Conservation (phyloP, 2,797 vertebrate species). For the Echeneis naucrates region DNA sequence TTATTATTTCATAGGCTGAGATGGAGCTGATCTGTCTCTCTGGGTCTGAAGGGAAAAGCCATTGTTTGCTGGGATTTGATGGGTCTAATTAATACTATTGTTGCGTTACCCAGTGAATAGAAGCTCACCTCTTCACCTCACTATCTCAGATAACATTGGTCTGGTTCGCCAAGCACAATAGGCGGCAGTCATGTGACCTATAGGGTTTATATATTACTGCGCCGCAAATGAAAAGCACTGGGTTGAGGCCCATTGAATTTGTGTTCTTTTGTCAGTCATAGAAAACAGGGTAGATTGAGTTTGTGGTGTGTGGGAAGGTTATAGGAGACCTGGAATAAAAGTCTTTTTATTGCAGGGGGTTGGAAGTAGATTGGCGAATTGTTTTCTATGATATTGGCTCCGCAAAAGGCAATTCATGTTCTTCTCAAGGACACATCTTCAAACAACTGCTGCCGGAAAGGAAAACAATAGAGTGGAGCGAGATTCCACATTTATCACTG, state of each 20-base stretch:
- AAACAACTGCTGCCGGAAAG: slow-evolving; percentile 66
- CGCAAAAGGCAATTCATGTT: slow-evolving; percentile 74
- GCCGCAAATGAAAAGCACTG: slow-evolving; percentile 67
- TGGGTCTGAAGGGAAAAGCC: slow-evolving; percentile 36
- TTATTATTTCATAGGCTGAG: slow-evolving; percentile 6
- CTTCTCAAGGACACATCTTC: slow-evolving; percentile 77
- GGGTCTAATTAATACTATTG: slow-evolving; percentile 72
- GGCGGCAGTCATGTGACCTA: slow-evolving; percentile 65
- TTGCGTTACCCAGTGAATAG: slow-evolving; percentile 63
- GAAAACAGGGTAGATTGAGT: slow-evolving; percentile 81
- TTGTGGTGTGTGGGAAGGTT: slow-evolving; percentile 77
- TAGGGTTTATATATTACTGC: slow-evolving; percentile 70
- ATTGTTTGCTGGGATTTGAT: slow-evolving; percentile 56
- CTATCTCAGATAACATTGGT: slow-evolving; percentile 67
- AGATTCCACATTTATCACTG: slow-evolving; percentile 56
- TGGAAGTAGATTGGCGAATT: slow-evolving; percentile 73
- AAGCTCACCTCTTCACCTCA: slow-evolving; percentile 63
- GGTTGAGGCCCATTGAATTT: slow-evolving; percentile 75
- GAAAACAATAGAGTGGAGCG: slow-evolving; percentile 27
- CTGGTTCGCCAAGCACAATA: slow-evolving; percentile 62
- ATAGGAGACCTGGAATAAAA: slow-evolving; percentile 69
- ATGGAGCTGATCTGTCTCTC: slow-evolving; percentile 44
- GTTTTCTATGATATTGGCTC: slow-evolving; percentile 72
- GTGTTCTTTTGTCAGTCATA: slow-evolving; percentile 76
- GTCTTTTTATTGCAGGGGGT: slow-evolving; percentile 72